These are phyloP conservation scores for Sitobion miscanthi DNA, from an alignment of 1,140 invertebrate genomes.

Conservation along the genomic window DNA sequence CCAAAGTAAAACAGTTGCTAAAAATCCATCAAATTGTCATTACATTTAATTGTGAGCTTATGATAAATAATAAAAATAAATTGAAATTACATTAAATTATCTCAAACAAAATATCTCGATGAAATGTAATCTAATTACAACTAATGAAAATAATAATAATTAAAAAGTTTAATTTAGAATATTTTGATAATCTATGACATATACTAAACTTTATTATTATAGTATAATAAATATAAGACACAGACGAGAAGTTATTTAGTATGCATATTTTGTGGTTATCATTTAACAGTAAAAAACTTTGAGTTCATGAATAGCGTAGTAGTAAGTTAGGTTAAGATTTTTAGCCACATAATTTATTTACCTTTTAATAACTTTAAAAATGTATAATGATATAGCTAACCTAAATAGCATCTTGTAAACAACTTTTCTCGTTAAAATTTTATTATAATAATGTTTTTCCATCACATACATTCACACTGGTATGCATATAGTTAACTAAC, in stretches of 20 bases:
- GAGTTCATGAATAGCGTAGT: neutral
- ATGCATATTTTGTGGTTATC: neutral
- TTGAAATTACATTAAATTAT: neutral
- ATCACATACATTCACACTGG: neutral
- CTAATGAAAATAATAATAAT: neutral
- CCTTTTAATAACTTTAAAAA: conserved; percentile 13
- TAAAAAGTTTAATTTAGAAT: neutral
- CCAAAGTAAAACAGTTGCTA: neutral
- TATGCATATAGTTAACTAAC: neutral
- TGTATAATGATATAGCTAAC: conserved; percentile 21
- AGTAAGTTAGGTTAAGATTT: neutral
- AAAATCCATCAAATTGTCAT: neutral
- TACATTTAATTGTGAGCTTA: neutral
- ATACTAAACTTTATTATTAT: neutral
- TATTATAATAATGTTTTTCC: neutral
- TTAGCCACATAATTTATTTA: neutral
- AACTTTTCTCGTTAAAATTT: conserved; percentile 4
- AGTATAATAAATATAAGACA: neutral
- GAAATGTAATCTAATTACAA: neutral
- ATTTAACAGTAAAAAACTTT: conserved; percentile 22
- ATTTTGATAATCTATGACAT: conserved; percentile 2
- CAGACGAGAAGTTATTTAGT: neutral
- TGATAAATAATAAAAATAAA: neutral
- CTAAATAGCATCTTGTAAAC: neutral
- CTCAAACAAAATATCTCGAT: neutral